Base-by-base conservation (phyloP, 2,888 invertebrate genomes). In the Andrena trimmerana region DNA sequence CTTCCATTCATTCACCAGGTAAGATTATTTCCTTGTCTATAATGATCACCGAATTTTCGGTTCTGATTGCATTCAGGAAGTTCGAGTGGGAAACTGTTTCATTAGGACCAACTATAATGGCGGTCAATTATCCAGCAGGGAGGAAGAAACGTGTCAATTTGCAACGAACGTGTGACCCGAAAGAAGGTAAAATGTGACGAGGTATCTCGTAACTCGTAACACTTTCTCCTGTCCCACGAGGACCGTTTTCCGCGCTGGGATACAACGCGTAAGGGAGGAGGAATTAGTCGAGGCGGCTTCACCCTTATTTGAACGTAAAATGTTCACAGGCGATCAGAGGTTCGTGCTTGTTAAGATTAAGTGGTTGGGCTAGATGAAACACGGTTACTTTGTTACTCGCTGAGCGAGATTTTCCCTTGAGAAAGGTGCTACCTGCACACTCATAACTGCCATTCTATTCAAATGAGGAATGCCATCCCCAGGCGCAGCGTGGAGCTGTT, bases 361-460 rank as follows among this genome's bases (percentile, higher is more conserved):
- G 60, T 57, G 42, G 42, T 10, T 59, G 31, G 7, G 8, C 42
- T 73, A 62, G 68, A 81, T 8, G 83, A 57, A 59, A 71, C 42
- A 54, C 60, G 57, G 50, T 66, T 75, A 74, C 59, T 66, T 81
- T 68, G 70, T 78, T 80, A 60, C 69, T 50, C 50, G 59, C 16
- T 0, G 36, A 7, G 65, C 68, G 50, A 70, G 68, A 83, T 70
- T 67, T 65, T 83, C 73, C 77, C 88, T 78, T 91, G 91, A 86
- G 90, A 92, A 91, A 90, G 88, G 88, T 92, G 91, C 86, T 91
- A 91, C 90, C 89, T 89, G 90, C 87, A 90, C 88, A 88, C 91
- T 91, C 89, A 89, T 90, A 90, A 81, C 86, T 82, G 77, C 67
- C 77, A 90, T 92, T 92, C 85, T 83, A 90, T 90, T 89, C 85